Evolutionary conservation across 2,888 invertebrate genomes (phyloP), one percentile per base, ranked within the genome.

Genomic region (Spatulosminthurus flaviceps): DNA sequence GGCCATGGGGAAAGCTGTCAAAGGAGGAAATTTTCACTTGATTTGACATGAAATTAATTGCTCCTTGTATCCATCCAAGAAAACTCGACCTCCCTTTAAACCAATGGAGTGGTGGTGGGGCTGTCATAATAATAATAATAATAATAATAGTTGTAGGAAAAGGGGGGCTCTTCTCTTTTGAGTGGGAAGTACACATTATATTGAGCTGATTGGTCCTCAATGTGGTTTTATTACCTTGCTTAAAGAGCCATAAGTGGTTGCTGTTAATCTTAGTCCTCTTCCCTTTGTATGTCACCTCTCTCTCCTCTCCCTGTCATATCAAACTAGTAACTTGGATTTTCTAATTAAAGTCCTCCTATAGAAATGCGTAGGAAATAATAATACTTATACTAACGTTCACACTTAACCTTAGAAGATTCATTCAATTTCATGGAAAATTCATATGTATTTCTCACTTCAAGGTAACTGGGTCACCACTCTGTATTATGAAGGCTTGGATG

Each of bases 21-120:
- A n/a, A 67, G 67, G 24, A 26, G 43, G 66, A 76, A 76, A 76
- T 76, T 76, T 67, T 76, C 76, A 76, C 42, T 76, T 43, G 76
- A 41, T 24, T 43, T 67, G 67, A 76, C 67, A 43, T 34, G 43
- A 76, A 76, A 76, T 76, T 76, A 76, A 76, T 76, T 76, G 76
- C 76, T 43, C 21, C 64, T 76, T 76, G 76, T 76, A 76, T 26
- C 28, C 42, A 19, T 28, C 66, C 41, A 9, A 4, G 60, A n/a
- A n/a, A n/a, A n/a, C n/a, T n/a, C n/a, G n/a, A n/a, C n/a, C 19
- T n/a, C 71, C 21, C 42, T 71, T 22, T 70, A 22, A 22, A 67
- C 43, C n/a, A 41, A 42, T 51, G 51, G 13, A 41, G 9, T 9
- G 7, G 41, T 41, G 7, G 41, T 41, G 13, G 41, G 51, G 9